Base-by-base conservation (phyloP, 23 tunicate genomes). In the Diplosoma virens region DNA sequence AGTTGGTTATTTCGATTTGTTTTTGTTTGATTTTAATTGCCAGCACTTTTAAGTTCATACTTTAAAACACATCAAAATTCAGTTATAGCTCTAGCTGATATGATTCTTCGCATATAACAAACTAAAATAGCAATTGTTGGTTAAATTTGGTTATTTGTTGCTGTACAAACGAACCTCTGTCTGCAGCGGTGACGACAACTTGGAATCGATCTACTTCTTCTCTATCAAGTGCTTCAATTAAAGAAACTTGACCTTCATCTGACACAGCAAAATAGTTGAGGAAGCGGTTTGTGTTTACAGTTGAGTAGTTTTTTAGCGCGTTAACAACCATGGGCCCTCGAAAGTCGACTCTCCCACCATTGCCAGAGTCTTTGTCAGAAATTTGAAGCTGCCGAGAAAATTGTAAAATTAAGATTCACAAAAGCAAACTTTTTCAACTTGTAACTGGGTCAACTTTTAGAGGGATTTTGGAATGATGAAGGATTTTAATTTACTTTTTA, bases 161-260 rank as follows among this genome's bases (percentile, higher is more conserved):
- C 18, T 31, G n/a, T n/a, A n/a, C n/a, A n/a, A n/a, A 58, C 33
- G 28, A 60, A 89, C 96, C 96, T 77, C 96, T 71, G 77, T 89
- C 96, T 0, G 47, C 87, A 50, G 96, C 96, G 18, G 70, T 78
- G 47, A 89, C 53, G 1, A 67, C 77, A 1, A 89, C 75, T 18
- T 71, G 26, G 47, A 59, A 76, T 17, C 78, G 50, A 3, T 48
- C 53, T 18, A 60, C 83, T 17, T 17, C 59, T 61, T 89, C 96
- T 32, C 77, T 59, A 70, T 89, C 81, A 36, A 89, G 37, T 20
- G 79, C 37, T 34, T 37, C 30, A 14, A n/a, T 26, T 3, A 81
- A 11, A 11, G 24, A 33, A 16, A 89, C 67, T 16, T 33, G 1
- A 1, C 81, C 83, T 16, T 30, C 20, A 16, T 27, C 20, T 23